Evolutionary conservation across 2,113 vertebrate genomes (phyloP).

Genomic region (Rhagologus leucostigma): DNA sequence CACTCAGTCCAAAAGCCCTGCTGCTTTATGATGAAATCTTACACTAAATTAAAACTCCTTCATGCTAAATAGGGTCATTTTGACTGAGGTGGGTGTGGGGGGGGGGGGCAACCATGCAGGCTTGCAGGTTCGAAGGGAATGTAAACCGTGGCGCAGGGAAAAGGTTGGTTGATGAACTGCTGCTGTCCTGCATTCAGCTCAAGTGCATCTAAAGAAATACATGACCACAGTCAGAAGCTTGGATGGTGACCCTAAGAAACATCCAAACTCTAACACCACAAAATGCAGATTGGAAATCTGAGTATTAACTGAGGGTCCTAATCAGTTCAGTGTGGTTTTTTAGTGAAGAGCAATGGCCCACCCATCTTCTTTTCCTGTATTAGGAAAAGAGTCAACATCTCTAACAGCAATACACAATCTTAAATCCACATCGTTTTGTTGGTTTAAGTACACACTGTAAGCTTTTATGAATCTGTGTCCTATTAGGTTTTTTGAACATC

Average conservation of each 20-base stretch:
- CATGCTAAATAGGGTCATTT: not conserved
- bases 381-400: not conserved
- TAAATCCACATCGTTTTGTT: not conserved
- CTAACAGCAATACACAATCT: not conserved
- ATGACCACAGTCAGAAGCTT: not conserved
- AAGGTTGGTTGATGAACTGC: not conserved
- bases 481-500: not conserved
- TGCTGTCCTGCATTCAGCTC: not conserved
- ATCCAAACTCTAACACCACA: not conserved
- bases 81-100: not conserved
- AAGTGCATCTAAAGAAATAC: not conserved
- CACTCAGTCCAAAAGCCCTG: not conserved
- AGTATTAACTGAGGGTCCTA: not conserved
- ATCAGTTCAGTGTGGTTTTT: not conserved
- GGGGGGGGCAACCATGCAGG: not conserved
- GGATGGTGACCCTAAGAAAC: not conserved
- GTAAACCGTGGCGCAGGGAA: not conserved
- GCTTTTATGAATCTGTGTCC: not conserved
- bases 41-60: not conserved
- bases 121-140: not conserved
- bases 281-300: fast-evolving
- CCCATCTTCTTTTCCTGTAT: not conserved
- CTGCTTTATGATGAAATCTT: not conserved
- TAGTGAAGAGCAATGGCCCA: not conserved
- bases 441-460: not conserved